phyloP scores from a whole-genome alignment of 2,888 invertebrate genomes.

The Polietes domitor region DNA sequence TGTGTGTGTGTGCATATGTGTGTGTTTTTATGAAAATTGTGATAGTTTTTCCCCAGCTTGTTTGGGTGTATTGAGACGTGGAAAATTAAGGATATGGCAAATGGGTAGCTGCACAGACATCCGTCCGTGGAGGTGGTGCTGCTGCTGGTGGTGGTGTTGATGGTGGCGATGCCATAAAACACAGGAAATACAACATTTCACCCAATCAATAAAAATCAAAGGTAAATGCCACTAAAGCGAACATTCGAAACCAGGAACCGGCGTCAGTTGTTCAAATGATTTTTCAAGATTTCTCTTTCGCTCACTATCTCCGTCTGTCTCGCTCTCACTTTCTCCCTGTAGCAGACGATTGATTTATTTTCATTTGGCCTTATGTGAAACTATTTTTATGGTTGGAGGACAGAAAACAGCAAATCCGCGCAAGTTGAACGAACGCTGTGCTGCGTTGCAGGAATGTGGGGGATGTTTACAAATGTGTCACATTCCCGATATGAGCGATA shows the following conservation, averaged over 20 bases:
- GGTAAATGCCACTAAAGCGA: slow-evolving; percentile 54
- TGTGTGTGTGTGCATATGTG: not conserved
- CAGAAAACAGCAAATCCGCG: not conserved
- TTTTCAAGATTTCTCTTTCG: slow-evolving; percentile 17
- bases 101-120: not conserved
- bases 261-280: slow-evolving; percentile 40
- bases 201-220: slow-evolving; percentile 63
- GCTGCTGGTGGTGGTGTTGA: not conserved
- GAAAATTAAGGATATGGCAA: not conserved
- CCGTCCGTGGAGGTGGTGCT: not conserved
- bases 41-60: slow-evolving; percentile 12
- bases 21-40: slow-evolving; percentile 15
- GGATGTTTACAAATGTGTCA: not conserved
- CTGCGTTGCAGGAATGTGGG: not conserved
- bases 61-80: not conserved
- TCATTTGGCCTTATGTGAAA: not conserved
- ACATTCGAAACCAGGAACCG: slow-evolving; percentile 23
- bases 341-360: too few species aligned
- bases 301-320: not conserved
- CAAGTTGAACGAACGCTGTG: slow-evolving; percentile 16
- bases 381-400: slow-evolving; percentile 15
- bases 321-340: not conserved
- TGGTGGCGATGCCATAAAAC: slow-evolving; percentile 40
- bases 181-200: slow-evolving; percentile 59
- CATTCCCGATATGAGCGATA: not conserved